Evolutionary conservation across 2,888 invertebrate genomes (phyloP).

Genomic region (Alentia gelatinosa): DNA sequence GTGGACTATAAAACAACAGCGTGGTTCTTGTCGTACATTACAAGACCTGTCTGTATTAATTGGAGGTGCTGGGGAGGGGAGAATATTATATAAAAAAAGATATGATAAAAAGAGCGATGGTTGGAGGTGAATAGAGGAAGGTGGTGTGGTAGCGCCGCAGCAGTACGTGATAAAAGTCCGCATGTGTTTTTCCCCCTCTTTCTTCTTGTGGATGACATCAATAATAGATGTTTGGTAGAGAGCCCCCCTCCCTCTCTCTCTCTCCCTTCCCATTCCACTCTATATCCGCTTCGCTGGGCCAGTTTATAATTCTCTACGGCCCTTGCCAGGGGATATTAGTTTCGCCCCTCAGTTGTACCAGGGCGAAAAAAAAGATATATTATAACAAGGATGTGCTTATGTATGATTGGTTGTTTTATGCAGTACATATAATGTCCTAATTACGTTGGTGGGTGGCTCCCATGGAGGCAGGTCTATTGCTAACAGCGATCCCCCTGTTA

Average conservation of each 20-base stretch:
- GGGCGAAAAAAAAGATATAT: background rate
- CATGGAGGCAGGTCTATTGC: no score
- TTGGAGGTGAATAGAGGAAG: background rate
- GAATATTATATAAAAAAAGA: no score
- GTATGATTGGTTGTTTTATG: background rate
- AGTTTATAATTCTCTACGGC: background rate
- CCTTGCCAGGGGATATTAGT: background rate
- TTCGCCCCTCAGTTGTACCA: background rate
- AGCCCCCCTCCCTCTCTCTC: background rate
- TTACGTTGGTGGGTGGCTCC: background rate
- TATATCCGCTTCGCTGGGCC: background rate
- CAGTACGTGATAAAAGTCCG: background rate
- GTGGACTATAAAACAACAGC: no score
- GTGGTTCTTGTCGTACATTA: no score
- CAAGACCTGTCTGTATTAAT: no score
- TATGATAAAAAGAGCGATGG: no score
- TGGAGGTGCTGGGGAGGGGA: no score
- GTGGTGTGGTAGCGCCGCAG: background rate
- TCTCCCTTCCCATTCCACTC: background rate
- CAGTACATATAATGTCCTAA: background rate
- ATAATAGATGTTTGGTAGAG: slow-evolving; percentile 16
- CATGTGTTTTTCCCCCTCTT: background rate
- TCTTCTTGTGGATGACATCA: background rate
- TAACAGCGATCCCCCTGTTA: no score
- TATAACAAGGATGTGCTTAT: background rate